Base-by-base conservation (phyloP, 2,113 vertebrate species). In the Psilopogon haemacephalus region DNA sequence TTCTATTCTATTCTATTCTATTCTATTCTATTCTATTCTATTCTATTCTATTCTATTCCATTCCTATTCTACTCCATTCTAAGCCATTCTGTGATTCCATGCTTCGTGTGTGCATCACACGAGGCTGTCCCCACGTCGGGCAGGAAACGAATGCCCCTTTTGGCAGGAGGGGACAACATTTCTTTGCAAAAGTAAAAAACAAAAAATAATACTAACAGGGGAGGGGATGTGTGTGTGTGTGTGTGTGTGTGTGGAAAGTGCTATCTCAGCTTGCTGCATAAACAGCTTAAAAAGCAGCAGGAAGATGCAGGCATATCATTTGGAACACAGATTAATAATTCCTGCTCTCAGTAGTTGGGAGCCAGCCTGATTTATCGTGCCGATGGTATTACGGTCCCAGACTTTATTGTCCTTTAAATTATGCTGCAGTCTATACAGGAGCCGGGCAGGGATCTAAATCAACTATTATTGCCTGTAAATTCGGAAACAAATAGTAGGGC, bases 391-490 rank as follows among this genome's bases (percentile, higher is more conserved):
- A 96, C 50, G 95, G 96, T 95, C 97, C 95, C 97, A 63, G 82
- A 95, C 96, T 98, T 98, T 98, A 98, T 97, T 96, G 97, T 98
- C 97, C 97, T 97, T 96, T 98, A 97, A 98, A 98, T 98, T 98
- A 97, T 89, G 63, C 93, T 79, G 86, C 95, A 95, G 97, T 97
- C 97, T 97, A 97, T 97, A 96, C 94, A 96, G 95, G 84, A 97
- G 93, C 94, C 94, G 97, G 96, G 90, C 95, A 95, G 86, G 88
- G 76, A 94, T 89, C 94, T 98, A 97, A 97, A 98, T 98, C 97
- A 97, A 94, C 96, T 78, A 95, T 97, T 97, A 98, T 97, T 95
- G 97, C 97, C 96, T 97, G 96, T 97, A 97, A 97, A 97, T 97
- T 97, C 96, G 96, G 96, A 97, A 97, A 98, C 96, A 98, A 98